phyloP scores from a whole-genome alignment of 2,797 vertebrate genomes.

The Monodelphis domestica region DNA sequence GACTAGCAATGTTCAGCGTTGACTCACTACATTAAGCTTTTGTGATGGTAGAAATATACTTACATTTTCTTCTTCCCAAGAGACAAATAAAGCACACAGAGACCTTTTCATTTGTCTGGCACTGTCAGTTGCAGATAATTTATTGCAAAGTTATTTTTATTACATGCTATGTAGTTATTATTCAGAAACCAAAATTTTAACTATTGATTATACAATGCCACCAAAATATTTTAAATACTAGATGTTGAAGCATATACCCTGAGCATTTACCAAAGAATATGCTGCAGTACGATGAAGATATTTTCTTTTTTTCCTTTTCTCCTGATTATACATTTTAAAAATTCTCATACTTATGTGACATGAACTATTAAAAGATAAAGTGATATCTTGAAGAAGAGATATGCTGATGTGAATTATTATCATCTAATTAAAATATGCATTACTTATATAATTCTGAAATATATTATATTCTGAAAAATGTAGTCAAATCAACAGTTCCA shows the following conservation, averaged over 20 bases:
- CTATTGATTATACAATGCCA: neutral
- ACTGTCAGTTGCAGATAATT: constrained; percentile 62
- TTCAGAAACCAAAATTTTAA: constrained; percentile 68
- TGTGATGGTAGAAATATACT: constrained; percentile 58
- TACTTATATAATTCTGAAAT: neutral
- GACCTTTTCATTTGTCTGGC: constrained; percentile 60
- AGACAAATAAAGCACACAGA: constrained; percentile 68
- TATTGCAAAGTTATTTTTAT: constrained; percentile 78
- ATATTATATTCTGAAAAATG: neutral
- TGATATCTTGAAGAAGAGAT: constrained; percentile 44
- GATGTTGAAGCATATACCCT: constrained; percentile 39
- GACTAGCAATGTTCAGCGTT: constrained; percentile 2
- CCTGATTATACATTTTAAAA: constrained; percentile 37
- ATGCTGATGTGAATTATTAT: constrained; percentile 50
- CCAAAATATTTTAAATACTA: constrained; percentile 50
- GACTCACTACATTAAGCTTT: constrained; percentile 11
- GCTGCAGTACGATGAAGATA: constrained; percentile 9
- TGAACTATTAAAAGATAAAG: constrained; percentile 44
- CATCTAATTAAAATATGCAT: constrained; percentile 2
- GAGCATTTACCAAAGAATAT: neutral
- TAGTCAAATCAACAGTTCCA: neutral
- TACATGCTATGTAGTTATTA: constrained; percentile 73
- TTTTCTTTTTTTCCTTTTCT: constrained; percentile 14
- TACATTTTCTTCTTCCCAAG: constrained; percentile 65
- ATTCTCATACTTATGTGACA: constrained; percentile 20